phyloP scores from a whole-genome alignment of 2,113 vertebrate genomes.

The Macrotus californicus region DNA sequence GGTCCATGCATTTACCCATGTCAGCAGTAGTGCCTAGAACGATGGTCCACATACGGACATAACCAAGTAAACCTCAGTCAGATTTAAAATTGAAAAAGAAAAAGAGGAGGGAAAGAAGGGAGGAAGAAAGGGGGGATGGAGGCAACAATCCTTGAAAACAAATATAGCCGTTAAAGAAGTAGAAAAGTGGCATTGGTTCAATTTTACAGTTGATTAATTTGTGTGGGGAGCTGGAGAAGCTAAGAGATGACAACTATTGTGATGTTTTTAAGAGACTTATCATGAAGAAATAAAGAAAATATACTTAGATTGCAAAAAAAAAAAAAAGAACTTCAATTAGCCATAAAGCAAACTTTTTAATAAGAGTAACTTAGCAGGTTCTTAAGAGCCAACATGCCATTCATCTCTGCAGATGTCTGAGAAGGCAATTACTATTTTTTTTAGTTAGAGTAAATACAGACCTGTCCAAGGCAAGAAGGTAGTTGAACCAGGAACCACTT shows the following conservation, averaged over 20 bases:
- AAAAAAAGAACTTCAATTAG: background rate
- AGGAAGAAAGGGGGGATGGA: background rate
- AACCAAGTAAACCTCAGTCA: background rate
- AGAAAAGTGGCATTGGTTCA: background rate
- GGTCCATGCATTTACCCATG: background rate
- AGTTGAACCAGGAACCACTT: conserved; percentile 39
- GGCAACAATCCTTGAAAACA: background rate
- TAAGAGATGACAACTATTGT: background rate
- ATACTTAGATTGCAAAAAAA: background rate
- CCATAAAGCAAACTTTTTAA: background rate
- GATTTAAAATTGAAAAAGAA: background rate
- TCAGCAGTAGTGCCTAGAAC: background rate
- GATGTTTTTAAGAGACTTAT: background rate
- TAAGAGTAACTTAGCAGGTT: background rate
- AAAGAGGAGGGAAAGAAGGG: background rate
- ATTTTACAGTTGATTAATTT: background rate
- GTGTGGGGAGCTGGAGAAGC: background rate
- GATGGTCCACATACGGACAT: background rate
- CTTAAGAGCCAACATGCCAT: background rate
- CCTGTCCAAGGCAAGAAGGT: background rate
- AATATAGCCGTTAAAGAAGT: background rate
- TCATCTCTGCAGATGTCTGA: background rate
- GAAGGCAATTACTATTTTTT: background rate
- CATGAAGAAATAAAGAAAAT: conserved; percentile 18
- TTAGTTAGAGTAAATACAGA: conserved; percentile 17